These are phyloP conservation scores for Chelonoidis abingdonii DNA, from an alignment of 2,113 vertebrate genomes.

Conservation along the genomic window DNA sequence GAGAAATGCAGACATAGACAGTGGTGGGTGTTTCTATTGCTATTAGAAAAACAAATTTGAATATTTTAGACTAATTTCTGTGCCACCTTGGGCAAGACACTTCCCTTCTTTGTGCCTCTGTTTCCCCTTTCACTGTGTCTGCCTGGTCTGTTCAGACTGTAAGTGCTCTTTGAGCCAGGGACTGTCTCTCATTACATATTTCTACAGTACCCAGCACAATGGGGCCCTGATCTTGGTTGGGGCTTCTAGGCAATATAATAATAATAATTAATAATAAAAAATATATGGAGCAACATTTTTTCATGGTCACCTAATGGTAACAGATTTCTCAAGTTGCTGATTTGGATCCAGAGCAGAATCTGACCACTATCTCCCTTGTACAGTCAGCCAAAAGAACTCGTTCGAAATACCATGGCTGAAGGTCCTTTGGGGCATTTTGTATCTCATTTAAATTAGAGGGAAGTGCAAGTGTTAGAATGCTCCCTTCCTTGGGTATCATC, in stretches of 20 bases:
- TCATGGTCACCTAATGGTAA: background rate
- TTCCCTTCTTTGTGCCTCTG: background rate
- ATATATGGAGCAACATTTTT: background rate
- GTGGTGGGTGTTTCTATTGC: background rate
- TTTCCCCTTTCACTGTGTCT: background rate
- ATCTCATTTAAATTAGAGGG: background rate
- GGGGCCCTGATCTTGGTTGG: background rate
- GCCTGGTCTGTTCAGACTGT: background rate
- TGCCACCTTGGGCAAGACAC: background rate
- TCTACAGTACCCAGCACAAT: background rate
- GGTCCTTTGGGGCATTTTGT: background rate
- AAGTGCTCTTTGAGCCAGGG: background rate
- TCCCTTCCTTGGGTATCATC: background rate
- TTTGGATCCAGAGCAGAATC: background rate
- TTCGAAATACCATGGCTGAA: background rate
- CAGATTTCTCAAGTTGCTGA: background rate
- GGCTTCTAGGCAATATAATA: background rate
- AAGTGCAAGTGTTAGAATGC: background rate
- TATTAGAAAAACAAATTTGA: background rate
- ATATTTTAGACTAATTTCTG: background rate
- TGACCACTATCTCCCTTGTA: background rate
- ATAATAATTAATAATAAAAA: background rate
- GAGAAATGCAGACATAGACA: background rate
- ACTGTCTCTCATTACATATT: background rate
- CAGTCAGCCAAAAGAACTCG: fast-evolving